A percentile compares a stretch with the other conserved stretches of the same genome.
Evolutionary conservation across 2,888 invertebrate genomes (phyloP).

Genomic region (Zonitis immaculata): DNA sequence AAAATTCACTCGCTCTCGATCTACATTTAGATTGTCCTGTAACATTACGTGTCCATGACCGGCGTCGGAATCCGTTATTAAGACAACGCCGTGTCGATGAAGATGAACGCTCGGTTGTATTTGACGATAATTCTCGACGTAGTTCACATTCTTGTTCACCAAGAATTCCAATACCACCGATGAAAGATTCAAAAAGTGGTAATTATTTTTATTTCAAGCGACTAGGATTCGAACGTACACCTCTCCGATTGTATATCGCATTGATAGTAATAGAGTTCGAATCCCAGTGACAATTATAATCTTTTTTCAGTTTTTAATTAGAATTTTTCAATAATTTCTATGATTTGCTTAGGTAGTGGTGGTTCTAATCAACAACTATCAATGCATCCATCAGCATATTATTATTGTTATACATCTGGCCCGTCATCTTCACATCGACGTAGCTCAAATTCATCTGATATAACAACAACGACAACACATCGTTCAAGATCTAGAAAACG

Average conservation of each 20-base stretch:
- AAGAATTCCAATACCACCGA: constrained; percentile 35
- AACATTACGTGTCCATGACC: constrained; percentile 53
- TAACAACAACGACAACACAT: constrained; percentile 40
- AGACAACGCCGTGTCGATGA: constrained; percentile 74
- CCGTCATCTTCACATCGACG: constrained; percentile 36
- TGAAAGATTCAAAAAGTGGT: no score
- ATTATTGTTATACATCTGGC: background rate
- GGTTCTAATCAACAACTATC: constrained; percentile 41
- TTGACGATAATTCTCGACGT: constrained; percentile 35
- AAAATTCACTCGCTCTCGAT: constrained; percentile 73
- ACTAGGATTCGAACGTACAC: no score
- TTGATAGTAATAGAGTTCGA: no score
- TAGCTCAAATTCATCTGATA: constrained; percentile 49
- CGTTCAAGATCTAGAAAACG: constrained; percentile 34
- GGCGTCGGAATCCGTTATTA: constrained; percentile 67
- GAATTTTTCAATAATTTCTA: no score
- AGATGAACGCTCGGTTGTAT: constrained; percentile 49
- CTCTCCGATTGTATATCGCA: no score
- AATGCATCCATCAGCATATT: constrained; percentile 21
- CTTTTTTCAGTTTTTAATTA: no score
- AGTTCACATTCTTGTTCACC: constrained; percentile 45
- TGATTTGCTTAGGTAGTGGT: constrained; percentile 29
- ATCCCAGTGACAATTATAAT: no score
- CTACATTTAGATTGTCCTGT: constrained; percentile 63
- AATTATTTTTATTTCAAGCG: no score